Base-by-base conservation (phyloP, 2,888 invertebrate genomes). In the Acronicta psi region DNA sequence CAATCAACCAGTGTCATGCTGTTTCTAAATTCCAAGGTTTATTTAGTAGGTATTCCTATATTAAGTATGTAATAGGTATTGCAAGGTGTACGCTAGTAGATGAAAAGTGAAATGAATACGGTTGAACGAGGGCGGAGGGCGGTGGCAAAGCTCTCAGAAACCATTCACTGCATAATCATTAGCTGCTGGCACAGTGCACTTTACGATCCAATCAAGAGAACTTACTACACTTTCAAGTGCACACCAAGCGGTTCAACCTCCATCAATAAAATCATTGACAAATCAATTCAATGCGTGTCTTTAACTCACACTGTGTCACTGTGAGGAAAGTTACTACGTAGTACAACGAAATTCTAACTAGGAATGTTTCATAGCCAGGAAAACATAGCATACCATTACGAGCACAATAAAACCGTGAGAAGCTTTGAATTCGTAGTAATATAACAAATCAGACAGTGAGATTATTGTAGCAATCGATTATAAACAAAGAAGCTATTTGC, bases 381-480 rank as follows among this genome's bases (percentile, higher is more conserved):
- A 55, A 70, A 59, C 40, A 55, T 50, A 42, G 20, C 38, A 50
- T 51, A 55, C 38, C 43, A 59, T 59, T 66, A 54, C 47, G 42
- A 51, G 43, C 25, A 37, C 49, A 64, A 49, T 51, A 45, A 73
- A 68, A 71, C 62, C 74, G 82, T 82, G 82, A 69, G 81, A 83
- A 70, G 40, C 57, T 55, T 56, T 31, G 54, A 65, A 61, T 73
- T 17, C 41, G 42, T 46, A 54, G 42, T 36, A 11, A 23, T 67
- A 59, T 44, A 66, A 69, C 65, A 63, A 69, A 74, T 65, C 45
- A 46, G 46, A 54, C 62, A 25, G 37, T 44, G 46, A 45, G 34
- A 58, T 74, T 61, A 63, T 56, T 75, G 63, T 58, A 62, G 59
- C 66, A 80, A 76, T 73, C 65, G 38, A 63, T 69, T 70, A 51